Evolutionary conservation across 2,888 invertebrate species (phyloP).

Genomic region (Cheilosia vulpina): DNA sequence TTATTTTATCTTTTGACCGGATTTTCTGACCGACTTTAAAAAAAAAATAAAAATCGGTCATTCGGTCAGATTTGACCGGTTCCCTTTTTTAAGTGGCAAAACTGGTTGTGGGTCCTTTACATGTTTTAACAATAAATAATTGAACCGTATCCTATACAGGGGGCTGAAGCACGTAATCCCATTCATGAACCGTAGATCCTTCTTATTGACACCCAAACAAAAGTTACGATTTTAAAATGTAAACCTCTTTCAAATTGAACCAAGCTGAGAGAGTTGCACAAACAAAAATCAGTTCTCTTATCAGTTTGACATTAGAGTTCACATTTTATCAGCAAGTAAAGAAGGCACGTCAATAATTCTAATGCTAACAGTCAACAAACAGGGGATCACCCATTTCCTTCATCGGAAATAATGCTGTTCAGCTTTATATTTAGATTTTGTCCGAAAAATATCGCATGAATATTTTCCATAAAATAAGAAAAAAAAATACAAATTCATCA

Average conservation of each 20-base stretch:
- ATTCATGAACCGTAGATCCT: too few species aligned
- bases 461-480: neutral
- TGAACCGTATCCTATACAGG: too few species aligned
- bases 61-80: too few species aligned
- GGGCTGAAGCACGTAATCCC: too few species aligned
- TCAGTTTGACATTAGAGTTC: slow-evolving; percentile 28
- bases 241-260: neutral
- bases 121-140: too few species aligned
- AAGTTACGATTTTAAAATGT: neutral
- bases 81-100: too few species aligned
- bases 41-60: too few species aligned
- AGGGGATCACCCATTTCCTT: slow-evolving; percentile 37
- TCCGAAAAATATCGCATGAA: neutral
- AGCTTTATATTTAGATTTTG: neutral
- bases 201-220: too few species aligned
- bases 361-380: neutral
- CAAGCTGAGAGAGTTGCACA: neutral
- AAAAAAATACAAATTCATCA: neutral
- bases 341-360: slow-evolving; percentile 24
- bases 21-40: too few species aligned
- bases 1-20: too few species aligned
- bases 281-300: slow-evolving; percentile 34
- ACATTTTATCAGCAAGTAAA: slow-evolving; percentile 34
- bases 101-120: too few species aligned
- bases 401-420: slow-evolving; percentile 29